These are phyloP conservation scores for Chloromyia formosa DNA, from an alignment of 2,888 invertebrate genomes.

Conservation along the genomic window DNA sequence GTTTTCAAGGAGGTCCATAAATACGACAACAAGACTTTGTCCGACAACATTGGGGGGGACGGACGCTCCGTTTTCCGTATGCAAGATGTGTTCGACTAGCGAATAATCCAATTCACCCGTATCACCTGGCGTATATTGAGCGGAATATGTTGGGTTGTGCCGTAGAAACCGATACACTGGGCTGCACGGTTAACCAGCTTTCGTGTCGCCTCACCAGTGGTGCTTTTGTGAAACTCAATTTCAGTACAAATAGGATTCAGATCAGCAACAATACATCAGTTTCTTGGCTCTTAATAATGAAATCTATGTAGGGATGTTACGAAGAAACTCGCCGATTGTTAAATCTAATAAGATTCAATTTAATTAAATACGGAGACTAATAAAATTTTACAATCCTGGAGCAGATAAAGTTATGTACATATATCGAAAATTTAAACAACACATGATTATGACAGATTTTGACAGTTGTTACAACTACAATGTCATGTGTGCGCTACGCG, in stretches of 20 bases:
- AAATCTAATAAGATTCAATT: too few relatives aligned
- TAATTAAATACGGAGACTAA: too few relatives aligned
- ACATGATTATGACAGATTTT: too few relatives aligned
- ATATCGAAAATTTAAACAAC: too few relatives aligned
- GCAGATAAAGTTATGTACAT: too few relatives aligned
- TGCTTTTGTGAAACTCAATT: conserved; percentile 36
- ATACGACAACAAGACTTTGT: conserved; percentile 34
- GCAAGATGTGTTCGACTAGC: conserved; percentile 19
- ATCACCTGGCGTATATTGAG: conserved; percentile 34
- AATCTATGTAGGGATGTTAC: background rate
- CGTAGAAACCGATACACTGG: conserved; percentile 27
- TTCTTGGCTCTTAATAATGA: background rate
- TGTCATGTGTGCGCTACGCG: too few relatives aligned
- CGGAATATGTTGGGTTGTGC: background rate
- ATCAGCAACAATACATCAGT: background rate
- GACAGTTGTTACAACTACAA: too few relatives aligned
- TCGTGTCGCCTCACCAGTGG: background rate
- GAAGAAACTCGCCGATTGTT: too few relatives aligned
- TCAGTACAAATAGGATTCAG: conserved; percentile 32
- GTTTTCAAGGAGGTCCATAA: conserved; percentile 39
- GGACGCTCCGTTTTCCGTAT: conserved; percentile 7
- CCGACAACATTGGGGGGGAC: background rate
- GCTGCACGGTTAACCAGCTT: conserved; percentile 25
- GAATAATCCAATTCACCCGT: conserved; percentile 40
- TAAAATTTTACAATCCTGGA: too few relatives aligned